A percentile compares a stretch with the other conserved stretches of the same genome.
Evolutionary conservation across 2,888 invertebrate genomes (phyloP).

Genomic region (Stictocephala bisonia): DNA sequence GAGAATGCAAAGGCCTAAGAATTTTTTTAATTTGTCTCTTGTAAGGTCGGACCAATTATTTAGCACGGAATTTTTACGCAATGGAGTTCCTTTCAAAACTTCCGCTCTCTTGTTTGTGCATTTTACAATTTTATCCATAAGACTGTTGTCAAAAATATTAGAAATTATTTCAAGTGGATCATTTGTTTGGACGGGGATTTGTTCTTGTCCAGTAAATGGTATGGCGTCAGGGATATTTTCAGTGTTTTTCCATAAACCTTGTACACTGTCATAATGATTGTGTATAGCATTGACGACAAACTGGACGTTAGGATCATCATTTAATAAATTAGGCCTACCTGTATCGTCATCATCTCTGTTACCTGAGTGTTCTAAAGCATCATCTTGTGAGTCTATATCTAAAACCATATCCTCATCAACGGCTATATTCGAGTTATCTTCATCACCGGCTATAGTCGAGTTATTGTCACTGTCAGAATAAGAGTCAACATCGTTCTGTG

Average conservation of each 20-base stretch:
- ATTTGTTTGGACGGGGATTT: conserved; percentile 31
- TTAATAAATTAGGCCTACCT: conserved; percentile 14
- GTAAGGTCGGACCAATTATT: conserved; percentile 20
- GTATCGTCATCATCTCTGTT: neutral
- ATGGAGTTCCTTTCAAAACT: conserved; percentile 9
- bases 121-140: conserved; percentile 30
- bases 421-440: too few species aligned
- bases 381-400: too few species aligned
- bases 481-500: too few species aligned
- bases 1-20: conserved; percentile 31
- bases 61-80: conserved; percentile 15
- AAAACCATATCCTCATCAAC: too few species aligned
- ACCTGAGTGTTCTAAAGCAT: conserved; percentile 9
- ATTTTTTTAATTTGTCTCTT: conserved; percentile 20
- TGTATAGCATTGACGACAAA: conserved; percentile 22
- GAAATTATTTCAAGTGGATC: conserved; percentile 21
- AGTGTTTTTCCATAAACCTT: conserved; percentile 18
- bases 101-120: conserved; percentile 25
- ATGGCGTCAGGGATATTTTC: conserved; percentile 6
- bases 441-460: too few species aligned
- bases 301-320: conserved; percentile 17
- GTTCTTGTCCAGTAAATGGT: neutral
- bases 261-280: conserved; percentile 1
- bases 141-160: conserved; percentile 26
- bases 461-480: too few species aligned